Base-by-base conservation (phyloP, 1,140 invertebrate genomes). In the Colletes gigas region DNA sequence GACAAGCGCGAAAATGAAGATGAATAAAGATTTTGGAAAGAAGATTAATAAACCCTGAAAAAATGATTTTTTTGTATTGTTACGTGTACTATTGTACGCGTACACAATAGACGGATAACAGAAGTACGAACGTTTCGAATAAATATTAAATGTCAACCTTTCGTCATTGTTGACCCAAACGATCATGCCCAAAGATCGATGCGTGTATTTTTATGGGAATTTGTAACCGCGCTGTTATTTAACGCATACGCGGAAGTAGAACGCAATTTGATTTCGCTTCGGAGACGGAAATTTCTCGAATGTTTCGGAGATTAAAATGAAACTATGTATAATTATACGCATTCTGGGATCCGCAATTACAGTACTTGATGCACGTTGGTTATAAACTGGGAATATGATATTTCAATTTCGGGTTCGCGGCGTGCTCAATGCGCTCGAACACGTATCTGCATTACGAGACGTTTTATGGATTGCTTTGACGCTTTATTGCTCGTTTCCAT, bases 241-340 rank as follows among this genome's bases (percentile, higher is more conserved):
- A 39, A 12, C 15, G 15, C 5, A 14, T 17, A 65, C 9, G 7
- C 10, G 30, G 17, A 55, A 59, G 19, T 19, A 19, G 44, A 47
- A 1, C 5, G 21, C 47, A 60, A 62, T 78, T 70, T 21, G 54
- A 78, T 70, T 62, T 39, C 66, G 15, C n/a, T 62, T 62, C 39
- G 55, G 44, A 78, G 55, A 62, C 44, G 55, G 66, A 57, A 78
- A 50, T 78, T 78, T 59, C 57, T 17, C 15, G 12, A 30, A 70
- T 41, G 44, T 52, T 78, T 62, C 75, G 55, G 54, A 60, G 55
- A 78, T 78, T 77, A 60, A 70, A 78, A 70, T 41, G 66, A 78
- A 78, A 69, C 67, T 78, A 69, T 59, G 66, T 77, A 59, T 77
- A 70, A 69, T 77, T 77, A 59, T 50, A 60, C 19, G 75, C 65